phyloP scores from a whole-genome alignment of 2,797 vertebrate species.

The Manis pentadactyla region DNA sequence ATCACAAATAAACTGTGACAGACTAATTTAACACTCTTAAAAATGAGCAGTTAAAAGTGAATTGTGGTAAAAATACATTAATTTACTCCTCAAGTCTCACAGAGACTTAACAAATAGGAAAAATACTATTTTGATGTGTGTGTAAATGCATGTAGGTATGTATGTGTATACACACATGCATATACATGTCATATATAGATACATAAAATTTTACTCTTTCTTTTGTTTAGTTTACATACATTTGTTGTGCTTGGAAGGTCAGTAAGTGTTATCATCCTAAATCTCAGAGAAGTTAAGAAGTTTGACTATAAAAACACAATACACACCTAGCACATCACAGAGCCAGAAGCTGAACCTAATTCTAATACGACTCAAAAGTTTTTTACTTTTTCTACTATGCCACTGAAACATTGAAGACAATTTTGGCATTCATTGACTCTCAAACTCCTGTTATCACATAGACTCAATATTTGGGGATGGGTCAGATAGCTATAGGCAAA shows the following conservation, averaged over 20 bases:
- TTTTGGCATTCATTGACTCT: not conserved
- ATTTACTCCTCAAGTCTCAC: not conserved
- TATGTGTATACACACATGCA: not conserved
- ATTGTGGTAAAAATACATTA: not conserved
- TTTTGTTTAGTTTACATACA: not conserved
- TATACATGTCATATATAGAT: not conserved
- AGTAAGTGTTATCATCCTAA: not conserved
- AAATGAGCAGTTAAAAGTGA: not conserved
- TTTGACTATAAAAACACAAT: not conserved
- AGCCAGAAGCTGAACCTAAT: not conserved
- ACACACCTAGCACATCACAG: not conserved
- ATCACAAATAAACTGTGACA: not conserved
- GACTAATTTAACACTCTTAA: not conserved
- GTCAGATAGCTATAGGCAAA: not conserved
- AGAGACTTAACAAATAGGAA: not conserved
- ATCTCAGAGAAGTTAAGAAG: not conserved
- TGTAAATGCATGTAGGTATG: not conserved
- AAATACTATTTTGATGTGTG: not conserved
- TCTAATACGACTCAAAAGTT: not conserved
- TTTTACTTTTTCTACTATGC: not conserved
- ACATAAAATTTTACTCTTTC: not conserved
- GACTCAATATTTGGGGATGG: not conserved
- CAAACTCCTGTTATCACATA: not conserved
- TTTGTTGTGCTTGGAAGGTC: not conserved
- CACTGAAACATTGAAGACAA: not conserved